Conservation (phyloP, 2,888 invertebrate genomes). For the Rhaphigaster nebulosa region DNA sequence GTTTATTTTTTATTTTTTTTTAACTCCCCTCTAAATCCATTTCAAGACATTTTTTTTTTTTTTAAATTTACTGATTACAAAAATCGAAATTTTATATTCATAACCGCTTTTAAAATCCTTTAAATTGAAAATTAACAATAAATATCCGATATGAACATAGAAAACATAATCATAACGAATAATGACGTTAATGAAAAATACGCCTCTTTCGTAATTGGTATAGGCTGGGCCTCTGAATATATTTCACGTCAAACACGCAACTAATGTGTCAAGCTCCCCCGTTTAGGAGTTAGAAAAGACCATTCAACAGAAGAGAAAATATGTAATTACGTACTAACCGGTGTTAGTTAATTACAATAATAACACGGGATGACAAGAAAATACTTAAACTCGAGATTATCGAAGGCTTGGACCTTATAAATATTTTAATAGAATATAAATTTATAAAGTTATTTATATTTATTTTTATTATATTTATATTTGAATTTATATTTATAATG, state of each 20-base stretch:
- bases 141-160: background rate
- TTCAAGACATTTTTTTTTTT: too few species aligned
- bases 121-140: background rate
- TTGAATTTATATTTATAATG: too few species aligned
- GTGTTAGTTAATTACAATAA: background rate
- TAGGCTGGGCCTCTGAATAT: background rate
- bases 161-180: background rate
- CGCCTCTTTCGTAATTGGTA: background rate
- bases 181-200: background rate
- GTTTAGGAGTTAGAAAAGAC: background rate
- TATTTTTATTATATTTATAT: too few species aligned
- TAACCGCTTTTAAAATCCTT: background rate
- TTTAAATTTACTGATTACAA: background rate
- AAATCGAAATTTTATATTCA: background rate
- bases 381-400: background rate
- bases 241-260: constrained; percentile 31
- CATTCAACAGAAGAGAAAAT: constrained; percentile 22
- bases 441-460: too few species aligned
- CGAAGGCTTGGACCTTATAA: background rate
- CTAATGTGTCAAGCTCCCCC: background rate
- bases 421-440: constrained; percentile 7
- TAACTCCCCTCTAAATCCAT: background rate
- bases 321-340: background rate
- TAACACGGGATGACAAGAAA: background rate
- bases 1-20: background rate